Evolutionary conservation across 2,888 invertebrate species (phyloP), one percentile per base, ranked within the genome.

Genomic region (Macaria liturata): DNA sequence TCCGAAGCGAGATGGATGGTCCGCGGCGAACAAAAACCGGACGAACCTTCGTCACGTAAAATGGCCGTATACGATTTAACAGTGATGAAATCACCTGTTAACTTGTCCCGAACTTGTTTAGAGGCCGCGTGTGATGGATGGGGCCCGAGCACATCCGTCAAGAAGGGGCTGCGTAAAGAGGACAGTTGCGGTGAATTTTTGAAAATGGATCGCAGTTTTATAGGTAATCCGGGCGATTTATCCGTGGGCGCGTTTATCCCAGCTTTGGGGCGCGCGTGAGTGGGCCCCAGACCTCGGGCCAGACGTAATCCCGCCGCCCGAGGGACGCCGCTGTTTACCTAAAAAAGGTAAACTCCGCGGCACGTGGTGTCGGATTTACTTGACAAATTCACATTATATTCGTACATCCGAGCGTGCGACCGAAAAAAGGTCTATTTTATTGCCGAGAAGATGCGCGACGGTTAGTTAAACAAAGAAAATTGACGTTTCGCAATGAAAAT

Each of bases 401-500:
- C 75, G 70, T 72, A 69, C 80, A 80, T 82, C 80, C 77, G 75
- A 69, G 70, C 69, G 76, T 54, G 54, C 69, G 79, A 78, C 78
- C 81, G 80, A 20, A 83, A 78, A 83, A 85, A 81, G 83, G 81
- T 80, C 80, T 80, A 74, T 84, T 84, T 84, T 84, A 84, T 83
- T 82, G 73, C 79, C 62, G 69, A 67, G 66, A 69, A 76, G 73
- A 83, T 78, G 80, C 76, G 72, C 72, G 72, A 78, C 76, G 81
- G 82, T 86, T 88, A 83, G 82, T 86, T 84, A 82, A 80, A 86
- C 85, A 86, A 81, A 81, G 76, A 81, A 82, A 85, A 83, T 84
- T 80, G 81, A 76, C 81, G 77, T 78, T 74, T 74, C 70, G 72
- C 72, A 78, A 80, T 76, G 80, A 81, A 85, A 82, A 82, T 80